A percentile compares a stretch with the other conserved stretches of the same genome.
These are phyloP conservation scores for Drosophila birchii DNA, from an alignment of 2,888 invertebrate genomes.

Conservation along the genomic window DNA sequence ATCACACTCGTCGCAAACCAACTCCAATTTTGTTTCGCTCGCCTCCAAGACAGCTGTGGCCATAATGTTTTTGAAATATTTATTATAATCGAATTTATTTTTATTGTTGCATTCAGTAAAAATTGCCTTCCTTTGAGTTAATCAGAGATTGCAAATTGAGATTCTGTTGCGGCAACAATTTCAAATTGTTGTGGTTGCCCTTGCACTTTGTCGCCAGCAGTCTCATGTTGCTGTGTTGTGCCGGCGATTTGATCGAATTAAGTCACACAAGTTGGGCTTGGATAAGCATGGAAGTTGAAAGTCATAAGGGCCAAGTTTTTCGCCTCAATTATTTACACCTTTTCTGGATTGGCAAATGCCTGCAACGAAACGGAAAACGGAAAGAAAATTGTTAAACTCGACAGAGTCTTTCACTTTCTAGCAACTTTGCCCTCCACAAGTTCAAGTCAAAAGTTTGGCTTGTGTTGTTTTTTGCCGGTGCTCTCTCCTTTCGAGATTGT, in stretches of 20 bases:
- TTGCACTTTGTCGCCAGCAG: conserved; percentile 12
- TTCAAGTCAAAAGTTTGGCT: conserved; percentile 36
- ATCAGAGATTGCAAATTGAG: conserved; percentile 42
- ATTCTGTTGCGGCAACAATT: conserved; percentile 21
- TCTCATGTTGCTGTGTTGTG: conserved; percentile 36
- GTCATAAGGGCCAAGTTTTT: conserved; percentile 37
- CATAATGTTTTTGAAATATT: conserved; percentile 50
- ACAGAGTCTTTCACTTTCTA: conserved; percentile 34
- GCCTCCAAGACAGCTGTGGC: conserved; percentile 70
- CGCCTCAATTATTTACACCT: conserved; percentile 44
- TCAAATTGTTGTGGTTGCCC: conserved; percentile 27
- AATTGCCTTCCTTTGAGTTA: conserved; percentile 11
- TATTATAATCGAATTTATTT: neutral
- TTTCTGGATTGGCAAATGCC: conserved; percentile 34
- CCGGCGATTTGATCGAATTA: conserved; percentile 6
- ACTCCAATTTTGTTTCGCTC: conserved; percentile 44
- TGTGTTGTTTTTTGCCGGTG: conserved; percentile 13
- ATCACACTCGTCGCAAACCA: conserved; percentile 65
- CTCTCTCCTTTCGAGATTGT: conserved; percentile 17
- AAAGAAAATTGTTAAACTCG: conserved; percentile 36
- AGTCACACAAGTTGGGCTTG: conserved; percentile 17
- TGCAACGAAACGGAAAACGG: conserved; percentile 37
- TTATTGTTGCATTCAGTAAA: conserved; percentile 5
- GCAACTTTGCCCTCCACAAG: conserved; percentile 40
- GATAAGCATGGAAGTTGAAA: conserved; percentile 9